Base-by-base conservation (phyloP, 2,888 invertebrate genomes). In the Neuroscelio doddi region DNA sequence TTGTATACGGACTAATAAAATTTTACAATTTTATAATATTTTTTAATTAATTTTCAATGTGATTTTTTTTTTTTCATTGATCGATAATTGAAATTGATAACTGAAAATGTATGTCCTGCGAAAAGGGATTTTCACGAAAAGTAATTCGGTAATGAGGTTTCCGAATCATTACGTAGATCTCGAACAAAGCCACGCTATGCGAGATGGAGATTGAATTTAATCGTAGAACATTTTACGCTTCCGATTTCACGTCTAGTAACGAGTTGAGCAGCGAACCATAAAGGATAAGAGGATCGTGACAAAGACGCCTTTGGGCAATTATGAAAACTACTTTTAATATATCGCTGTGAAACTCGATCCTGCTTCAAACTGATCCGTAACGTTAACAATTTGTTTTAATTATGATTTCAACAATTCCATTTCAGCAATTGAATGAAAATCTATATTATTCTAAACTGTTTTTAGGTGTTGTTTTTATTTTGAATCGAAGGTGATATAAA, bases 131-230 rank as follows among this genome's bases (percentile, higher is more conserved):
- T 62, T 46, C 62, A 53, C 34, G 53, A 58, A 55, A 66, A 66
- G 68, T 62, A 69, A 70, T 72, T 68, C 61, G 68, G 67, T 73
- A 72, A 73, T 72, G 68, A 71, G 68, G 39, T 73, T 70, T 69
- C 64, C 64, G 59, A 59, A 69, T 70, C 68, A 70, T 73, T 70
- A 72, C 53, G 69, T 70, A 62, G 61, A 66, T 66, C 56, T 63
- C 65, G 66, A 68, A 70, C 58, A 66, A 66, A 66, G 62, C 62
- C 50, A 34, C 58, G 51, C 53, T 62, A 58, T 62, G 67, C 72
- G 65, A 59, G 52, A 66, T 69, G 71, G 72, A 71, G 77, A 79
- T 79, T 76, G 77, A 78, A 78, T 78, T 78, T 78, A 77, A 80
- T 78, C 73, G 78, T 70, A 72, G 73, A 76, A 62, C 66, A 66